These are phyloP conservation scores for Thermophis baileyi DNA, from an alignment of 2,113 vertebrate species.

Conservation along the genomic window DNA sequence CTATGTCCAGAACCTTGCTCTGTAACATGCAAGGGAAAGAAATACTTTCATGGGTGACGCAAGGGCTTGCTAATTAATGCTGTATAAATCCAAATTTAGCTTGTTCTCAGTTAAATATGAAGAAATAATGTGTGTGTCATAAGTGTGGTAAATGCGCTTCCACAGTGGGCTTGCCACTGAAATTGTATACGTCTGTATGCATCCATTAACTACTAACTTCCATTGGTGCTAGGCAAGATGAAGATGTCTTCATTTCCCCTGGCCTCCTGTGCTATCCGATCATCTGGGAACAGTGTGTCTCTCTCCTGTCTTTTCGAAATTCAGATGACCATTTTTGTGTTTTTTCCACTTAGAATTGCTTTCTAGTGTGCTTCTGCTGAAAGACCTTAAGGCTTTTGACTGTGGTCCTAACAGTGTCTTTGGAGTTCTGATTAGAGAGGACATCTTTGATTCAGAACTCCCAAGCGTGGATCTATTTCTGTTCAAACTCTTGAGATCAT, in stretches of 20 bases:
- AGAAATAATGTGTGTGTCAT: neutral
- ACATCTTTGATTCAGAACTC: neutral
- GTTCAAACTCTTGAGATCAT: conserved; percentile 22
- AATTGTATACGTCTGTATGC: neutral
- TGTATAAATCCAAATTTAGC: neutral
- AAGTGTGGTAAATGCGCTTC: neutral
- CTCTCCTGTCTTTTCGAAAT: conserved; percentile 37
- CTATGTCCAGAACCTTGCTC: neutral
- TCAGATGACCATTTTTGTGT: conserved; percentile 60
- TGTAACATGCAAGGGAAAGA: neutral
- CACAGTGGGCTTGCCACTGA: neutral
- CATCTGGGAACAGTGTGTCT: conserved; percentile 47
- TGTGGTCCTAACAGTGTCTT: conserved; percentile 31
- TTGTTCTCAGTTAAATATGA: neutral
- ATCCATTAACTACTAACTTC: conserved; percentile 60
- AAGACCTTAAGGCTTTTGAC: conserved; percentile 48
- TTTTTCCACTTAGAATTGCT: conserved; percentile 70
- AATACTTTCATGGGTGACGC: neutral
- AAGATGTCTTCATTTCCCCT: conserved; percentile 47
- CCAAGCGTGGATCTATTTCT: conserved; percentile 4
- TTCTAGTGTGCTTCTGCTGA: conserved; percentile 72
- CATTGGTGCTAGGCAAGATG: conserved; percentile 54
- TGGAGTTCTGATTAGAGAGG: neutral
- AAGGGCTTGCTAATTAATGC: neutral
- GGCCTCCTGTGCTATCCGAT: conserved; percentile 56